Base-by-base conservation (phyloP, 2,888 invertebrate species). In the Alviniconcha strummeri region DNA sequence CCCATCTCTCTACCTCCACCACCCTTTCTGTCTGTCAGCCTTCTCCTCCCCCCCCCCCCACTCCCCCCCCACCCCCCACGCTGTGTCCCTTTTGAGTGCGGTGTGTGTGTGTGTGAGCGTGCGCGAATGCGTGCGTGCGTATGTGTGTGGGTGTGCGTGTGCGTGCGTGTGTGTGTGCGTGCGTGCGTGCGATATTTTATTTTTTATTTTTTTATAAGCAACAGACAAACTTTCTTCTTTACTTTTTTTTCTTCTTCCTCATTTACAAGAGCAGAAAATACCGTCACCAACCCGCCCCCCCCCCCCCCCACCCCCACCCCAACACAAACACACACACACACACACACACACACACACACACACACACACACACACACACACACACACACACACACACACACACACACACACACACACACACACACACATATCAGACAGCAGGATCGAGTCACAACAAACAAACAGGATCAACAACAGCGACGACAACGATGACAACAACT, bases 141-240 rank as follows among this genome's bases (percentile, higher is more conserved):
- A 3, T 36, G 76, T 82, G 52, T 76, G 75, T 82, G 82, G 75
- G 60, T 82, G 75, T 82, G 60, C 72, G 75, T 76, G 60, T 76
- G 75, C 76, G 60, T 82, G 75, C 76, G 64, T 76, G 57, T 81
- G 71, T 81, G 56, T 69, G 69, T 81, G 54, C n/a, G n/a, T n/a
- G n/a, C n/a, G 60, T 82, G 60, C 76, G 60, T 82, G 75, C 76
- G 60, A 76, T 19, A 76, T n/a, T 82, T 13, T 82, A 54, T 82
- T n/a, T 82, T n/a, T 60, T 9, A 60, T 60, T 13, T 9, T 36
- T 36, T 36, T 36, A 36, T 36, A 36, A 36, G 36, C 36, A 36
- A 36, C 1, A 36, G 36, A 36, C 36, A 36, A 64, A 13, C 64
- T 64, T 13, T 64, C 64, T 64, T 9, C 15, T 64, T 64, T 9